Conservation (phyloP, 2,113 vertebrate species). For the Pygoscelis antarcticus region DNA sequence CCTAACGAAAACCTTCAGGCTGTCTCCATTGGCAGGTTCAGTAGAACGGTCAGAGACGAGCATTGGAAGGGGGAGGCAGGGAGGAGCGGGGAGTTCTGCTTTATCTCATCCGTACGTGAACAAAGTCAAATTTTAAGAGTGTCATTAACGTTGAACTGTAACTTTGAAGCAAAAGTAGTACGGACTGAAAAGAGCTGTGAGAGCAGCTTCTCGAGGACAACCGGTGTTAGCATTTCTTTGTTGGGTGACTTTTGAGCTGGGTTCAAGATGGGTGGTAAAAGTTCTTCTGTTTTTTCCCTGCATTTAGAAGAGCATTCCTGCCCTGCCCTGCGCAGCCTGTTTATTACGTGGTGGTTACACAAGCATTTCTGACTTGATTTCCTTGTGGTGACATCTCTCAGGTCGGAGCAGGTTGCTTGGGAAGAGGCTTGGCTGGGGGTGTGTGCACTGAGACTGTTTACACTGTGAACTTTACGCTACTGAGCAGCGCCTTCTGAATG, state of each 20-base stretch:
- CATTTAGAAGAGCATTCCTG: background rate
- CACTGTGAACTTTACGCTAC: background rate
- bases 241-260: background rate
- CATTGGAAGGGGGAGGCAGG: too few relatives aligned
- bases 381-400: background rate
- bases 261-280: background rate
- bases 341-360: fast-evolving
- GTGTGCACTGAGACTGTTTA: background rate
- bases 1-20: background rate
- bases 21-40: background rate
- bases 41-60: background rate
- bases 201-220: background rate
- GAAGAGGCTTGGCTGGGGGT: background rate
- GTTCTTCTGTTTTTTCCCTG: background rate
- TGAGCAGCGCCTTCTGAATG: background rate
- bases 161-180: background rate
- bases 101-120: background rate
- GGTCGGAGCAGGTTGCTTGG: background rate
- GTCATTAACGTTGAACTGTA: background rate
- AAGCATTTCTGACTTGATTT: background rate
- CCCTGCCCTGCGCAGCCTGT: background rate
- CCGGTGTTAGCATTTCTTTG: background rate
- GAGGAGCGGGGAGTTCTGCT: background rate
- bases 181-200: background rate
- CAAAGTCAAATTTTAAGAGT: background rate